Evolutionary conservation across 2,888 invertebrate species (phyloP).

Genomic region (Ectobius pallidus): DNA sequence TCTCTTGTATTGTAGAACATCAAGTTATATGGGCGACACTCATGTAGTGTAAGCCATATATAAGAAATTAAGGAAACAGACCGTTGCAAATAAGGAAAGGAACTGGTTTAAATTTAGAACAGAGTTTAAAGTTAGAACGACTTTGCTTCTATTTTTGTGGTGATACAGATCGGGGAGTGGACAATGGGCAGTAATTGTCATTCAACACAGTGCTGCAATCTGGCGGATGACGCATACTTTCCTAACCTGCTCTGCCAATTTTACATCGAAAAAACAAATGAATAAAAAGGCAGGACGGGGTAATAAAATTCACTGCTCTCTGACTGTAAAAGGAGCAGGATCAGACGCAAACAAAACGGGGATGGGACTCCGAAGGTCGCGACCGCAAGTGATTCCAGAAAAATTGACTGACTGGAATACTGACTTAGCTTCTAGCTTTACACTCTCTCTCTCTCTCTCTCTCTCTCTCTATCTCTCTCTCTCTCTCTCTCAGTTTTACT

Average conservation of each 20-base stretch:
- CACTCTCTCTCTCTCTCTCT: too few relatives aligned
- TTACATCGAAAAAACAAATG: not conserved
- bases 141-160: not conserved
- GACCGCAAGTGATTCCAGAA: too few relatives aligned
- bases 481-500: too few relatives aligned
- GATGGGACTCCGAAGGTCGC: too few relatives aligned
- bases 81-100: not conserved
- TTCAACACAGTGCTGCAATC: not conserved
- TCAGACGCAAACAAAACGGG: too few relatives aligned
- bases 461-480: too few relatives aligned
- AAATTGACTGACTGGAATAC: too few relatives aligned
- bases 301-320: not conserved
- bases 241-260: slow-evolving; percentile 1
- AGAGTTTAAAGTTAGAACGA: not conserved
- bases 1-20: too few relatives aligned
- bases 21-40: too few relatives aligned
- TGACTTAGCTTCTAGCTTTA: too few relatives aligned
- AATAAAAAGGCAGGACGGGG: not conserved
- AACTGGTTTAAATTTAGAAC: not conserved
- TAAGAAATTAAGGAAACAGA: not conserved
- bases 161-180: not conserved
- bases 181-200: not conserved
- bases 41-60: too few relatives aligned
- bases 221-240: not conserved
- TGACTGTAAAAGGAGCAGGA: too few relatives aligned